Conservation (phyloP, 2,888 invertebrate species). For the Eristalis pertinax region DNA sequence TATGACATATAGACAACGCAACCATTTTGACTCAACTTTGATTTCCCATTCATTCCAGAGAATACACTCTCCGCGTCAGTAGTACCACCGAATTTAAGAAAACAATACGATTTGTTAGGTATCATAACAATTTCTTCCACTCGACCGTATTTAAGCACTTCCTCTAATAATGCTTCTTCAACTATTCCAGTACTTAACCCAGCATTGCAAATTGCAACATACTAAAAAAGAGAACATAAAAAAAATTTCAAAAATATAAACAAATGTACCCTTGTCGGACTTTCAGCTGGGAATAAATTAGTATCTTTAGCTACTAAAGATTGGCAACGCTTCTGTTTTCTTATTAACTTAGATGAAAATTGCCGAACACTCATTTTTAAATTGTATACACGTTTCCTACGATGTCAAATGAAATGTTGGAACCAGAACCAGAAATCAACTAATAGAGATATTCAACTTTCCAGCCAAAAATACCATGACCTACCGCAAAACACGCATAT, state of each 20-base stretch:
- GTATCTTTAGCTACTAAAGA: background rate
- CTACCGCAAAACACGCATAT: no score
- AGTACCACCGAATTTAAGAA: constrained; percentile 84
- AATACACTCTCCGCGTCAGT: constrained; percentile 84
- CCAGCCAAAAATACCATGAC: no score
- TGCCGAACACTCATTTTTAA: background rate
- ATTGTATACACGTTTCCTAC: no score
- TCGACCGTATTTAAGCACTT: constrained; percentile 83
- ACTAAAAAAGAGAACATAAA: constrained; percentile 51
- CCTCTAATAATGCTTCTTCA: constrained; percentile 84
- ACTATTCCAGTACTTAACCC: constrained; percentile 91
- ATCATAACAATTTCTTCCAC: constrained; percentile 86
- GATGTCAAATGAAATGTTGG: no score
- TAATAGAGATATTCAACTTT: no score
- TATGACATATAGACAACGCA: constrained; percentile 85
- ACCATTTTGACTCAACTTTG: constrained; percentile 83
- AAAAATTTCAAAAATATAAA: background rate
- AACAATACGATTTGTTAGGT: constrained; percentile 91
- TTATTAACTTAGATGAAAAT: background rate
- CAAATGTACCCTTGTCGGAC: background rate
- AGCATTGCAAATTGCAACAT: constrained; percentile 88
- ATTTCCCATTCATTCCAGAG: constrained; percentile 84
- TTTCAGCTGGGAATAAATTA: background rate
- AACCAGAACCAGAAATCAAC: no score
- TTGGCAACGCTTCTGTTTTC: background rate